Evolutionary conservation across 2,113 vertebrate genomes (phyloP).

Genomic region (Eptesicus fuscus): DNA sequence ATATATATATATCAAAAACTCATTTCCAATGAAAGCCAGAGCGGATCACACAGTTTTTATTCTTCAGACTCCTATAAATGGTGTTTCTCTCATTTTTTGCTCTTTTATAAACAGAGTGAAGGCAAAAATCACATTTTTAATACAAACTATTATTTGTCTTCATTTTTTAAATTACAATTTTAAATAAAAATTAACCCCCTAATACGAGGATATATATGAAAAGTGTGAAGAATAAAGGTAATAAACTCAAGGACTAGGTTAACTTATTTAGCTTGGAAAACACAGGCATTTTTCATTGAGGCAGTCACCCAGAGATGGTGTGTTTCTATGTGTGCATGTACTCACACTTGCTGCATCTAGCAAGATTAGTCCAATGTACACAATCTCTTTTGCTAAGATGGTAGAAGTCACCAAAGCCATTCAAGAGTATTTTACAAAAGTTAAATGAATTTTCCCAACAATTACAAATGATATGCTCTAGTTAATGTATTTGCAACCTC

Average conservation of each 20-base stretch:
- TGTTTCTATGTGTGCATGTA: not conserved
- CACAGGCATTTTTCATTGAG: not conserved
- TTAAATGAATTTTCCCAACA: not conserved
- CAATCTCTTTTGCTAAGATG: not conserved
- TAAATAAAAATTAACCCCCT: not conserved
- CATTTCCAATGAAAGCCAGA: conserved; percentile 67
- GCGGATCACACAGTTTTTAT: conserved; percentile 4
- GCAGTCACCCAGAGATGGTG: not conserved
- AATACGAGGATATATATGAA: not conserved
- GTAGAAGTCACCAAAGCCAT: not conserved
- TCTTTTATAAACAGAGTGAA: conserved; percentile 63
- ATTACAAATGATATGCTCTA: not conserved
- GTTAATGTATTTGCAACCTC: not conserved
- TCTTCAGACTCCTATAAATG: conserved; percentile 50
- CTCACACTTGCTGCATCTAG: not conserved
- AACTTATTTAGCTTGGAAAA: not conserved
- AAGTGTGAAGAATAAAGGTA: not conserved
- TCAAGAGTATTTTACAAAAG: not conserved
- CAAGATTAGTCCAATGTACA: not conserved
- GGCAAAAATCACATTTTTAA: conserved; percentile 50
- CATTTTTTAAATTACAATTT: conserved; percentile 50
- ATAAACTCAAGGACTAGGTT: not conserved
- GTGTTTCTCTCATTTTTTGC: conserved; percentile 64
- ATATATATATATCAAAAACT: conserved; percentile 51
- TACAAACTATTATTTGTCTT: conserved; percentile 60